A percentile compares a stretch with the other conserved stretches of the same genome.
phyloP scores from a whole-genome alignment of 1,140 invertebrate species.

The Trachymyrmex septentrionalis region DNA sequence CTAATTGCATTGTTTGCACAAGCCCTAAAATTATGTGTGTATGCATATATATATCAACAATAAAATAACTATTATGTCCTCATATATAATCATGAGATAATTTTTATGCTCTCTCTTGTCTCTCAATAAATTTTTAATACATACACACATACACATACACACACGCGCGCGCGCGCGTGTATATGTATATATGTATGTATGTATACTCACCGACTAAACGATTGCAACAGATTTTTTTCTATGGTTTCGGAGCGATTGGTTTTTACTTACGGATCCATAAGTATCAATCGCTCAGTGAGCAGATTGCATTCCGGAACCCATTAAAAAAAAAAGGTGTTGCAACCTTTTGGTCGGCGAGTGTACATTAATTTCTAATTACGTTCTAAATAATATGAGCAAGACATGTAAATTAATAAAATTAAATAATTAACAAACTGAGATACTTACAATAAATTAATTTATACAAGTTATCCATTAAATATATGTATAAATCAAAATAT shows the following conservation, averaged over 20 bases:
- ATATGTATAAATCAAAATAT: neutral
- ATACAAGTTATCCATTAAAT: neutral
- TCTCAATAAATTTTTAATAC: conserved; percentile 9
- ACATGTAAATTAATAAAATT: neutral
- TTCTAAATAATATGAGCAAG: neutral
- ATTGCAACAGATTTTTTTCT: too few relatives aligned
- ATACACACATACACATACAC: neutral
- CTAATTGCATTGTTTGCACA: conserved; percentile 31
- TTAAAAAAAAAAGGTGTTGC: too few relatives aligned
- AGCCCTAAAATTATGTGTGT: conserved; percentile 6
- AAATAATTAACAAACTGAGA: conserved; percentile 13
- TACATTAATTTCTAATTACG: conserved; percentile 2
- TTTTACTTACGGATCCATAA: too few relatives aligned
- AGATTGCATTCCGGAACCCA: too few relatives aligned
- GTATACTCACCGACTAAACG: too few relatives aligned
- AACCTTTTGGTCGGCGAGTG: too few relatives aligned
- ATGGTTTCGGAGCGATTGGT: too few relatives aligned
- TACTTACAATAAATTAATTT: neutral
- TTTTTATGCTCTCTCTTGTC: neutral
- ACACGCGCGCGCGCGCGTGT: rapidly evolving
- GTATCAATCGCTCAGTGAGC: too few relatives aligned
- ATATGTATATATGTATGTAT: neutral
- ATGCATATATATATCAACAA: neutral
- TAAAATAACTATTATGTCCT: neutral
- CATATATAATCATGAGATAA: neutral